Base-by-base conservation (phyloP, 2,113 vertebrate species). In the Stegastes partitus region DNA sequence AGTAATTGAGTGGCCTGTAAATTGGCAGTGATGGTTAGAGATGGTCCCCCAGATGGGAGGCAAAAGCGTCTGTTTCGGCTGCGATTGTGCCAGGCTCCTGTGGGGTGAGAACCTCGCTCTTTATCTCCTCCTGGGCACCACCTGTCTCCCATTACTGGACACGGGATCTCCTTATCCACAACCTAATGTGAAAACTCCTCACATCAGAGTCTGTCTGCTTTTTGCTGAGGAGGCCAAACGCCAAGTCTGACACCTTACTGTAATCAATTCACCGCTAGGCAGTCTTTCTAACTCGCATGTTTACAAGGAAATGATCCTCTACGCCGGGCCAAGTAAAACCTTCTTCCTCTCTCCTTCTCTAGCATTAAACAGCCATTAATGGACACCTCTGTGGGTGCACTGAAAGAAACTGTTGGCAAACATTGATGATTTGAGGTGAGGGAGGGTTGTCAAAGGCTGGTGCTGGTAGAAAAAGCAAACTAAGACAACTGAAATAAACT, bases 71-170 rank as follows among this genome's bases (percentile, higher is more conserved):
- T 89, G 84, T 83, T 87, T 87, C 50, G 63, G 59, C 74, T 53
- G 69, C 15, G 37, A 83, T 72, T 68, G 68, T 88, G 91, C 91
- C 89, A 91, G 87, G 67, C 74, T 88, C 89, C 85, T 79, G 86
- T 58, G 68, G 86, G 85, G 86, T 73, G 74, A 87, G 69, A 88
- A 84, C 77, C 84, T 89, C 63, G 50, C 84, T 88, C 83, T 92
- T 93, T 86, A 91, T 88, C 88, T 84, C 92, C 87, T 89, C 86
- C 89, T 79, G 77, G 82, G 87, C 83, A 82, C 90, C 91, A 93
- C 89, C 92, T 94, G 93, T 90, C 87, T 87, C 76, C 78, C 76
- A 89, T 90, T 93, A 92, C 81, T 68, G 74, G 73, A 73, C 77
- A 86, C 68, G 39, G 54, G 66, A 85, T 77, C 69, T 84, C 79